phyloP scores from a whole-genome alignment of 2,113 vertebrate species.

The Pithys albifrons region DNA sequence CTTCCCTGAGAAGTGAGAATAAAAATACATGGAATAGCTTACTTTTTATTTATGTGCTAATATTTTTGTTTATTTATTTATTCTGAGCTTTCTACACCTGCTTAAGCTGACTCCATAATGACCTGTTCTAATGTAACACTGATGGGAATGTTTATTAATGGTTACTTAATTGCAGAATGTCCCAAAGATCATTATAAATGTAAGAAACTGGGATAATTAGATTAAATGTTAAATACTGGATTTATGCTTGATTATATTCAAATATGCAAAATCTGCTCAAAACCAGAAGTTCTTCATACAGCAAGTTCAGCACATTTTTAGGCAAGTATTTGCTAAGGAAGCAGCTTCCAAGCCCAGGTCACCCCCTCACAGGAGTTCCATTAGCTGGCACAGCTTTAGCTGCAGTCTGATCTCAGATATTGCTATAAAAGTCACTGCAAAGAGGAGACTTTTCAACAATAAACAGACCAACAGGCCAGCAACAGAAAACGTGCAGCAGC shows the following conservation, averaged over 20 bases:
- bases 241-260: background rate
- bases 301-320: constrained; percentile 2
- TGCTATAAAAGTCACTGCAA: background rate
- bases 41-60: constrained; percentile 20
- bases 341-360: background rate
- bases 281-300: background rate
- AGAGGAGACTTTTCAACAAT: background rate
- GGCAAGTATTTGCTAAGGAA: background rate
- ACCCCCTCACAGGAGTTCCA: background rate
- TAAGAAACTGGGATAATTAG: constrained; percentile 19
- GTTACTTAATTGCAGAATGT: constrained; percentile 29
- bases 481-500: background rate
- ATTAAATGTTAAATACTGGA: constrained; percentile 30
- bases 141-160: constrained; percentile 27
- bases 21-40: background rate
- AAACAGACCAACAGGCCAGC: background rate
- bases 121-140: background rate
- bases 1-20: background rate
- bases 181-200: constrained; percentile 29
- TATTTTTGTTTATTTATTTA: background rate
- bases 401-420: background rate
- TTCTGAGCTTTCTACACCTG: constrained; percentile 27
- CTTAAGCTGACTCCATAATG: background rate
- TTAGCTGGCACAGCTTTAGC: background rate
- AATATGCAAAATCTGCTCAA: constrained; percentile 14